Evolutionary conservation across 2,797 vertebrate species (phyloP).

Genomic region (Carapus acus): DNA sequence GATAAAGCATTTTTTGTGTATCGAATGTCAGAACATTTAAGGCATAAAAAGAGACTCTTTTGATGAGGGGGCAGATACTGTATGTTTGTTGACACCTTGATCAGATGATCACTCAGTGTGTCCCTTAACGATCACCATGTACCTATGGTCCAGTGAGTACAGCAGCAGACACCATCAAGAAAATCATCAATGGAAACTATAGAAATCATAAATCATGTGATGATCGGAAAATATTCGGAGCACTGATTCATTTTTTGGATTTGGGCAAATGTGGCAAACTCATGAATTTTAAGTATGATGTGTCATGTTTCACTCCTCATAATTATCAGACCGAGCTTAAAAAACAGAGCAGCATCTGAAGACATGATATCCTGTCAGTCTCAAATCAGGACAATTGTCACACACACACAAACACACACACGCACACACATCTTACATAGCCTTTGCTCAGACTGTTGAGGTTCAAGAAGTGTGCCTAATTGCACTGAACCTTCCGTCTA

Average conservation of each 20-base stretch:
- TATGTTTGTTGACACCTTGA: too few species aligned
- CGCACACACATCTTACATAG: slow-evolving; percentile 30
- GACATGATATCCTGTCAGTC: not conserved
- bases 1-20: not conserved
- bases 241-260: too few species aligned
- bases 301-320: too few species aligned
- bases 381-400: slow-evolving; percentile 5
- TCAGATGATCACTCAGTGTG: too few species aligned
- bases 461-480: slow-evolving; percentile 42
- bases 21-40: too few species aligned
- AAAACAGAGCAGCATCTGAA: not conserved
- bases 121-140: too few species aligned
- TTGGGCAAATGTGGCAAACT: not conserved
- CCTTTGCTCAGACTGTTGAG: slow-evolving; percentile 41
- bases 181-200: not conserved
- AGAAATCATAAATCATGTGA: not conserved
- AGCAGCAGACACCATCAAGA: not conserved
- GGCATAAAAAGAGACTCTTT: too few species aligned
- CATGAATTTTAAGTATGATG: not conserved
- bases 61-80: too few species aligned
- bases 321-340: not conserved
- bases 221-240: too few species aligned
- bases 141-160: too few species aligned
- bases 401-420: slow-evolving; percentile 11
- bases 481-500: slow-evolving; percentile 40